These are phyloP conservation scores for Calephelis virginiensis DNA, from an alignment of 1,140 invertebrate genomes.

Conservation along the genomic window DNA sequence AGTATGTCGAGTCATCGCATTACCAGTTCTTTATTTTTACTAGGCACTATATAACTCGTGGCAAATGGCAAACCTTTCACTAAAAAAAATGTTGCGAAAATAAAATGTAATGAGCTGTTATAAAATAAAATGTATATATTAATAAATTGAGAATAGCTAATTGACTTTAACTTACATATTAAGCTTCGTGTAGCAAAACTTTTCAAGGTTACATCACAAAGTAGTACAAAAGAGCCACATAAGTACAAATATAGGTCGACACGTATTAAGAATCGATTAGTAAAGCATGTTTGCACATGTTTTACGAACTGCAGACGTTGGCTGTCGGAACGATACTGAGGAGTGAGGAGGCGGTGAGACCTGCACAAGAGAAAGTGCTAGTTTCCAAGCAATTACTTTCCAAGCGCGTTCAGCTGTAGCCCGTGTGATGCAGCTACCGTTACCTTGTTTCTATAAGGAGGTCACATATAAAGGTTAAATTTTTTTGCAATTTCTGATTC, in stretches of 20 bases:
- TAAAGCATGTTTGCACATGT: not conserved
- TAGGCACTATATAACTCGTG: constrained; percentile 46
- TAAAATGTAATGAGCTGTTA: not conserved
- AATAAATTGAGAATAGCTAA: not conserved
- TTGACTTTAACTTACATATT: constrained; percentile 3
- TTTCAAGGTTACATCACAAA: constrained; percentile 15
- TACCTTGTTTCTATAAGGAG: constrained; percentile 53
- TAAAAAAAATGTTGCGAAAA: constrained; percentile 26
- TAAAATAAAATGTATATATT: not conserved
- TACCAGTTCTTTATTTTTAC: constrained; percentile 68
- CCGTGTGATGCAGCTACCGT: constrained; percentile 49
- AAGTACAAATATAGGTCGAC: constrained; percentile 5
- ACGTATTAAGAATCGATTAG: constrained; percentile 13
- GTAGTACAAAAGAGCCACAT: not conserved
- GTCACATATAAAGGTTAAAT: constrained; percentile 52
- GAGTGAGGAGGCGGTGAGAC: constrained; percentile 32
- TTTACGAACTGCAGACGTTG: constrained; percentile 23
- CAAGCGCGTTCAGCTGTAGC: constrained; percentile 45
- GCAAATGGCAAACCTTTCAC: constrained; percentile 60
- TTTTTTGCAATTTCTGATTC: constrained; percentile 22
- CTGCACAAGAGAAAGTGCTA: constrained; percentile 71
- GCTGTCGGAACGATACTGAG: constrained; percentile 39
- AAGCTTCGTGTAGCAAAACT: constrained; percentile 12
- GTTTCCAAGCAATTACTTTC: constrained; percentile 66
- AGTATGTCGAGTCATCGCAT: constrained; percentile 67